Conservation (phyloP, 2,888 invertebrate species). For the Encarsia formosa region DNA sequence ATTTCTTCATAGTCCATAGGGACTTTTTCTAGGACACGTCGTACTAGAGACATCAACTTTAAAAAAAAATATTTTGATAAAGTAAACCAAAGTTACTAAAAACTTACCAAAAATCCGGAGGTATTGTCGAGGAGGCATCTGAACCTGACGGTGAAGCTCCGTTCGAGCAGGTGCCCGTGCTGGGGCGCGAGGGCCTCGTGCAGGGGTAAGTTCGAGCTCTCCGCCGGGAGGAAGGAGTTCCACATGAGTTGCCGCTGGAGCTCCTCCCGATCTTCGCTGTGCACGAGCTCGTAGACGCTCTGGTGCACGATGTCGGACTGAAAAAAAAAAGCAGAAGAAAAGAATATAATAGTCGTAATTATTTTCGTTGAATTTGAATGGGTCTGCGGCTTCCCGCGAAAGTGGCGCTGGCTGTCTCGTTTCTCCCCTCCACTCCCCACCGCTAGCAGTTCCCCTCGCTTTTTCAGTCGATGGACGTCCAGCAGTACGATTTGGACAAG, state of each 20-base stretch:
- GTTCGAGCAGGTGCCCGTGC: slow-evolving; percentile 83
- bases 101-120: slow-evolving; percentile 92
- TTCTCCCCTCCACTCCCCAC: too few relatives aligned
- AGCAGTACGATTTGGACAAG: too few relatives aligned
- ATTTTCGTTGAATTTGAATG: too few relatives aligned
- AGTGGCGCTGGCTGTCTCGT: too few relatives aligned
- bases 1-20: too few relatives aligned
- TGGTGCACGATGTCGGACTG: slow-evolving; percentile 99
- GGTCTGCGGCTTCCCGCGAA: too few relatives aligned
- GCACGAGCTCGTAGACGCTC: slow-evolving; percentile 97
- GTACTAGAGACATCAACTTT: too few relatives aligned
- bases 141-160: slow-evolving; percentile 98
- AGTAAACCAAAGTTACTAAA: neutral
- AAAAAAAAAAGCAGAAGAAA: too few relatives aligned
- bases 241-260: slow-evolving; percentile 90
- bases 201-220: slow-evolving; percentile 72
- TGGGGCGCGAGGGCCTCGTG: slow-evolving; percentile 88
- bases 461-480: too few relatives aligned
- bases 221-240: slow-evolving; percentile 87
- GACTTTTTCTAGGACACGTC: too few relatives aligned
- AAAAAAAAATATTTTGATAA: neutral
- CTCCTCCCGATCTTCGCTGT: slow-evolving; percentile 98
- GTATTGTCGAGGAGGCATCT: slow-evolving; percentile 98
- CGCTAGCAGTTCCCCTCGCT: too few relatives aligned
- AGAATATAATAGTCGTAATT: neutral